A percentile compares a stretch with the other conserved stretches of the same genome.
phyloP scores from a whole-genome alignment of 2,888 invertebrate genomes.

The Troides helena region DNA sequence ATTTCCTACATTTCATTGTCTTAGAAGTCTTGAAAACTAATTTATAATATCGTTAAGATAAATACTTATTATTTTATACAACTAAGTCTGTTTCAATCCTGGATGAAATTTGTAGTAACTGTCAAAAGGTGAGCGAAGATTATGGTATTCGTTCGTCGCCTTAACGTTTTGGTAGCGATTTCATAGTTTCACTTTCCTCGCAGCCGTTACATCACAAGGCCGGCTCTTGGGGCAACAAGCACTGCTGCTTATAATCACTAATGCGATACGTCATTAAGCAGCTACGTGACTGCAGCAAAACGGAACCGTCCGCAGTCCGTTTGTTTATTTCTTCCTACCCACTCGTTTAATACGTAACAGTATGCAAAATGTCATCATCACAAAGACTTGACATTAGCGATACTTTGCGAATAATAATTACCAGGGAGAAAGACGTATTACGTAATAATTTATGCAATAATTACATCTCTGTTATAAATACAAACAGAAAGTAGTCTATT shows the following conservation, averaged over 20 bases:
- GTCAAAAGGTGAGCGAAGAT: slow-evolving; percentile 42
- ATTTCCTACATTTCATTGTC: too few species aligned
- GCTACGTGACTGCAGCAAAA: slow-evolving; percentile 33
- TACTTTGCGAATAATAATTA: slow-evolving; percentile 24
- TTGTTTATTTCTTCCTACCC: slow-evolving; percentile 53
- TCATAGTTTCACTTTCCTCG: slow-evolving; percentile 24
- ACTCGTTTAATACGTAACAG: slow-evolving; percentile 45
- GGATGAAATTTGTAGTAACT: too few species aligned
- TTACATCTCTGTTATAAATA: too few species aligned
- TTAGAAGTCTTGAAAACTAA: too few species aligned
- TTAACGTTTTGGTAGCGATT: slow-evolving; percentile 44
- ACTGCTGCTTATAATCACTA: slow-evolving; percentile 36
- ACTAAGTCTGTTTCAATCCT: too few species aligned
- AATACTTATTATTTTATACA: too few species aligned
- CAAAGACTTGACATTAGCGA: slow-evolving; percentile 26
- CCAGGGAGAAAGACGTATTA: slow-evolving; percentile 7
- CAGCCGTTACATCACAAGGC: slow-evolving; percentile 17
- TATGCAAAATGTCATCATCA: slow-evolving; percentile 11
- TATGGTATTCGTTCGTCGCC: slow-evolving; percentile 53
- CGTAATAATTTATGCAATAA: background rate
- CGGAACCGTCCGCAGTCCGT: slow-evolving; percentile 42
- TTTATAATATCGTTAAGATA: too few species aligned
- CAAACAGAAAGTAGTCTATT: too few species aligned
- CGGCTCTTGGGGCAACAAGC: background rate
- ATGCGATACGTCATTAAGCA: slow-evolving; percentile 51